Conservation (phyloP, 2,888 invertebrate genomes). For the Auanema sp. region DNA sequence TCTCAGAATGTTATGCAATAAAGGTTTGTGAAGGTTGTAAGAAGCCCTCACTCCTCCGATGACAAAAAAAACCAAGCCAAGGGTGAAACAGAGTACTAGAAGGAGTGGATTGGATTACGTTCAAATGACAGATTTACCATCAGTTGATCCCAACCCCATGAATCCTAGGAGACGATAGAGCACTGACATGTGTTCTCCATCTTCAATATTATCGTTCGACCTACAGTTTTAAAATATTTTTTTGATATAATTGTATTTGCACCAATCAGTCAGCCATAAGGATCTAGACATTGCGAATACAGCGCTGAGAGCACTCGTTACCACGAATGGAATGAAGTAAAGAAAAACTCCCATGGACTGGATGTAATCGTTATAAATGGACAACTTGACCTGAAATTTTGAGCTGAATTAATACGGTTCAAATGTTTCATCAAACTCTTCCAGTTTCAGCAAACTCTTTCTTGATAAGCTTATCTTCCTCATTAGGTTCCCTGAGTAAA, state of each 20-base stretch:
- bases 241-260: background rate
- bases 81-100: constrained; percentile 42
- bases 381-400: constrained; percentile 45
- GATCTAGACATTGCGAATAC: constrained; percentile 51
- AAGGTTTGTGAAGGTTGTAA: constrained; percentile 54
- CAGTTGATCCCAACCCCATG: constrained; percentile 51
- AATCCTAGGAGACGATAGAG: constrained; percentile 51
- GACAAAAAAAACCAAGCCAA: constrained; percentile 48
- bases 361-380: constrained; percentile 55
- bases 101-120: constrained; percentile 1
- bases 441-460: constrained; percentile 59
- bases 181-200: constrained; percentile 31
- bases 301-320: constrained; percentile 30
- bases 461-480: constrained; percentile 39
- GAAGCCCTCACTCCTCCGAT: constrained; percentile 58
- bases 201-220: constrained; percentile 55
- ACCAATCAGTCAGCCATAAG: constrained; percentile 61
- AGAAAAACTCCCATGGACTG: constrained; percentile 53
- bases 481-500: background rate
- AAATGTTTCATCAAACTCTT: constrained; percentile 28
- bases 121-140: constrained; percentile 47
- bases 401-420: no score
- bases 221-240: constrained; percentile 7
- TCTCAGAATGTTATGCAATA: constrained; percentile 49
- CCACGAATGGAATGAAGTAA: constrained; percentile 41